Evolutionary conservation across 2,888 invertebrate species (phyloP).

Genomic region (Busseola fusca): DNA sequence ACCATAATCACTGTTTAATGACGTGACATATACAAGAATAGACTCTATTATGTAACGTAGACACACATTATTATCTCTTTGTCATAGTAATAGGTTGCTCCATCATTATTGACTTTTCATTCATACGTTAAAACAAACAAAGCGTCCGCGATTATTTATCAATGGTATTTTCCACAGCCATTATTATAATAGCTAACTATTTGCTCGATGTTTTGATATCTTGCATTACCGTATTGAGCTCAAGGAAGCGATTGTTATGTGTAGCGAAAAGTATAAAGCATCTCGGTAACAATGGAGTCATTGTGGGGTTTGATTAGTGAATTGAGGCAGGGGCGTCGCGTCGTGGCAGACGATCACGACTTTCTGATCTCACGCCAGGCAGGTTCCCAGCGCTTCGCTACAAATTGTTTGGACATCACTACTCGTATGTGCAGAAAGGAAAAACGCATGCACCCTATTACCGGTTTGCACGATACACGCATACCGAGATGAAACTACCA

Average conservation of each 20-base stretch:
- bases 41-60: constrained; percentile 49
- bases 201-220: constrained; percentile 57
- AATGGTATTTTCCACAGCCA: constrained; percentile 57
- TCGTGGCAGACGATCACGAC: constrained; percentile 81
- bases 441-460: constrained; percentile 52
- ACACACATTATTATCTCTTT: constrained; percentile 46
- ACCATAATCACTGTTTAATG: constrained; percentile 46
- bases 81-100: constrained; percentile 46
- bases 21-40: constrained; percentile 42
- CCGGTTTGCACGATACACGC: constrained; percentile 58
- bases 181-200: constrained; percentile 57
- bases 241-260: constrained; percentile 73
- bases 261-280: constrained; percentile 76
- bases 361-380: constrained; percentile 79
- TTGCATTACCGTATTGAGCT: constrained; percentile 55
- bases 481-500: constrained; percentile 48
- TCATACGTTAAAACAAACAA: constrained; percentile 53
- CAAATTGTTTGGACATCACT: constrained; percentile 73
- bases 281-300: constrained; percentile 80
- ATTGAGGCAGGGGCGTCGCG: constrained; percentile 78
- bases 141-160: constrained; percentile 45
- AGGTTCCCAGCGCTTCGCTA: constrained; percentile 78
- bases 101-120: constrained; percentile 60
- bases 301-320: constrained; percentile 82
- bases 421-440: constrained; percentile 69